phyloP scores from a whole-genome alignment of 1,140 invertebrate species.

The Chelonus insularis region DNA sequence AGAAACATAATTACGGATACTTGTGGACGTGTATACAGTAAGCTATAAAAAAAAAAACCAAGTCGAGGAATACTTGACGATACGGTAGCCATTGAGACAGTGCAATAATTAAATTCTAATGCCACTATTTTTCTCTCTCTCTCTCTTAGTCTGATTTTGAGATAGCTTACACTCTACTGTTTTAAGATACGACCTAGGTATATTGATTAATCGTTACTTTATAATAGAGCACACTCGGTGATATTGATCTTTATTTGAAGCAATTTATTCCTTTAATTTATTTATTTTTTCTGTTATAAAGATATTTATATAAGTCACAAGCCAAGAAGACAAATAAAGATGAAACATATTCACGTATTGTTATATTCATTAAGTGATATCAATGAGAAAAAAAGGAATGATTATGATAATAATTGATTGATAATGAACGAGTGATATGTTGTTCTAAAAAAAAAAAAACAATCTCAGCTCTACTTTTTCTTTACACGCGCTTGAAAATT shows the following conservation, averaged over 20 bases:
- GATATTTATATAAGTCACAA: conserved; percentile 3
- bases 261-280: conserved; percentile 7
- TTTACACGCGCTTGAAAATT: neutral
- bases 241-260: conserved; percentile 18
- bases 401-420: conserved; percentile 18
- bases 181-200: neutral
- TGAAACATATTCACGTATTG: neutral
- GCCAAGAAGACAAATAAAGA: neutral
- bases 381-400: conserved; percentile 6
- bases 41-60: conserved; percentile 15
- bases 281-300: neutral
- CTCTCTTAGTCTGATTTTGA: conserved; percentile 8
- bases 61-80: conserved; percentile 15
- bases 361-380: neutral
- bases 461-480: neutral
- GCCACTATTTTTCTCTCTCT: neutral
- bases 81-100: conserved; percentile 28
- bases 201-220: conserved; percentile 7
- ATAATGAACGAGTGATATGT: neutral
- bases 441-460: neutral
- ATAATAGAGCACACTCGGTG: conserved; percentile 14
- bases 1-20: too few relatives aligned
- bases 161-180: neutral
- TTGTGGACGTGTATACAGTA: neutral
- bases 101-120: conserved; percentile 21